These are phyloP conservation scores for Scaptomyza parva DNA, from an alignment of 2,888 invertebrate genomes.

Conservation along the genomic window DNA sequence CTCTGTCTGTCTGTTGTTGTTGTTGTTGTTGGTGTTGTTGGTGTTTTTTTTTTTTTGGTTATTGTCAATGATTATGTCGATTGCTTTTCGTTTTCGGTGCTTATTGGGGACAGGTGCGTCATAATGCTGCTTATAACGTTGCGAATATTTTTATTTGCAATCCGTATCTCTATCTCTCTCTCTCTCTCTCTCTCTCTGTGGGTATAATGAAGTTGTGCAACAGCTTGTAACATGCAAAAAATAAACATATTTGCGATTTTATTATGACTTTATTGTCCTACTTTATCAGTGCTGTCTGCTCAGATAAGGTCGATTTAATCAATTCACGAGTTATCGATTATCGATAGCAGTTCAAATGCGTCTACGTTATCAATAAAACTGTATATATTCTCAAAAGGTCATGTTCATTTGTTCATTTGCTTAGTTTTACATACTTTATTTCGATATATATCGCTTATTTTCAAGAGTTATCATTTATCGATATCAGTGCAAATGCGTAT, in stretches of 20 bases:
- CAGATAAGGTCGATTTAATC: no score
- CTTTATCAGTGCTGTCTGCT: no score
- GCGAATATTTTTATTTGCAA: neutral
- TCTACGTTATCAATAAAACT: no score
- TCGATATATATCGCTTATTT: neutral
- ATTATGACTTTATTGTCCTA: no score
- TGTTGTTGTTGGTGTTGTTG: slow-evolving; percentile 15
- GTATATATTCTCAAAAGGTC: no score
- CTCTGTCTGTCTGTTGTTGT: slow-evolving; percentile 8
- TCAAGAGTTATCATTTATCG: neutral
- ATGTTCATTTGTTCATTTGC: no score
- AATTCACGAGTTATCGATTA: no score
- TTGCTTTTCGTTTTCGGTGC: slow-evolving; percentile 9
- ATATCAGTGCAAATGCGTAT: neutral
- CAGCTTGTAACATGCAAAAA: neutral
- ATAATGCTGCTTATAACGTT: slow-evolving; percentile 39
- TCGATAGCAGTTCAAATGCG: no score
- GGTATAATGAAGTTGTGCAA: neutral
- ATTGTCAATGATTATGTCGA: slow-evolving; percentile 23
- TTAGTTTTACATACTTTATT: no score
- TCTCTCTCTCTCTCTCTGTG: neutral
- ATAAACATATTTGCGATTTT: neutral
- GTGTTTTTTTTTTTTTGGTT: no score
- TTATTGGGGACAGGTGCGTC: slow-evolving; percentile 54
- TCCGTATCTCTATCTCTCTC: neutral